Percentiles rank a stretch among this genome's conserved stretches.
These are phyloP conservation scores for Eclectus roratus DNA, from an alignment of 2,113 vertebrate species.

Conservation along the genomic window DNA sequence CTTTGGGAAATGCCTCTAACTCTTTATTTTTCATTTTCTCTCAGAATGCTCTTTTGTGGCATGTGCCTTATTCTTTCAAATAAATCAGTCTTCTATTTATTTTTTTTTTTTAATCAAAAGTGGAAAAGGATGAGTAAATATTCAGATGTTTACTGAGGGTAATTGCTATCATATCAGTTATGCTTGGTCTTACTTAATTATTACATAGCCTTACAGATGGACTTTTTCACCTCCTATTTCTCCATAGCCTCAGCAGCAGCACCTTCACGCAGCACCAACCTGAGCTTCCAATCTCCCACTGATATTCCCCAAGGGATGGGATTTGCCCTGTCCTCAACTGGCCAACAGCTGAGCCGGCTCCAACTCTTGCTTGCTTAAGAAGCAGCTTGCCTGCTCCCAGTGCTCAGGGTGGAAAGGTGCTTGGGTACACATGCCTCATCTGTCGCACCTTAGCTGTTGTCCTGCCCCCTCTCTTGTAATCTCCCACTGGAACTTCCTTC, in stretches of 20 bases:
- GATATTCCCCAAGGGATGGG: neutral
- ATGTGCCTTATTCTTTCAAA: neutral
- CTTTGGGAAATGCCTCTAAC: slow-evolving; percentile 30
- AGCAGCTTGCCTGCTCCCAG: neutral
- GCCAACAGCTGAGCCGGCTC: neutral
- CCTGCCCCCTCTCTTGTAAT: neutral
- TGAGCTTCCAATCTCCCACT: neutral
- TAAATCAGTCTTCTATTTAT: neutral
- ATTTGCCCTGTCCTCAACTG: neutral
- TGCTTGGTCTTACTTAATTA: neutral
- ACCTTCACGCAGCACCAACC: neutral
- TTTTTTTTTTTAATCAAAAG: neutral
- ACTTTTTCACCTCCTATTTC: neutral
- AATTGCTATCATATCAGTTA: neutral
- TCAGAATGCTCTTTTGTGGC: neutral
- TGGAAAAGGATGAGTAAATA: neutral
- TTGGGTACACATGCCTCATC: neutral
- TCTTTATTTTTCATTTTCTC: slow-evolving; percentile 26
- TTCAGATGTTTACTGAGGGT: neutral
- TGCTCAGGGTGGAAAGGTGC: neutral
- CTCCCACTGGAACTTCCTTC: neutral
- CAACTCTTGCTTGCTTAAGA: neutral
- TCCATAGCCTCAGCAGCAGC: neutral
- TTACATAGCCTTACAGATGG: neutral
- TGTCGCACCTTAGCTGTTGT: neutral